A percentile compares a stretch with the other conserved stretches of the same genome.
These are phyloP conservation scores for Sebastes trivittatus DNA, from an alignment of 2,797 vertebrate genomes.

Conservation along the genomic window DNA sequence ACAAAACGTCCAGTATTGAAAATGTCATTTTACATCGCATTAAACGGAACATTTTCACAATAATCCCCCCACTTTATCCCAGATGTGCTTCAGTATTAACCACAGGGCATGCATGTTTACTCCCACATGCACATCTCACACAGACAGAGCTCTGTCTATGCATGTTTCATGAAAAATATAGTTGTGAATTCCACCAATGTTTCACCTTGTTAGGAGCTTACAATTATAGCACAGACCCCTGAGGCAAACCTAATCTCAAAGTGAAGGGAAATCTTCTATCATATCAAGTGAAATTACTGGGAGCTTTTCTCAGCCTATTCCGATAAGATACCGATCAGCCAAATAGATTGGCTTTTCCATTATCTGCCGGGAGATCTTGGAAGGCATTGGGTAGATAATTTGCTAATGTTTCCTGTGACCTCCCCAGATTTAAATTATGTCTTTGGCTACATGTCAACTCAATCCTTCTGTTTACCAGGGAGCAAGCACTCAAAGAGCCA, in stretches of 20 bases:
- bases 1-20: background rate
- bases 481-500: constrained; percentile 72
- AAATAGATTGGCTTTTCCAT: constrained; percentile 85
- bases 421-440: constrained; percentile 84
- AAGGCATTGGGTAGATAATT: constrained; percentile 84
- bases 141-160: constrained; percentile 11
- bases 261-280: constrained; percentile 82
- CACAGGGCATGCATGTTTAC: background rate
- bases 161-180: constrained; percentile 62
- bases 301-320: constrained; percentile 81
- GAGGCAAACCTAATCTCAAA: constrained; percentile 83
- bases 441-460: constrained; percentile 82
- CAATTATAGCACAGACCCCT: constrained; percentile 78
- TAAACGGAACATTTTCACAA: background rate
- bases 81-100: background rate
- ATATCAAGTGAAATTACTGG: constrained; percentile 83
- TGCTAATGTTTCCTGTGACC: constrained; percentile 88
- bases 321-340: constrained; percentile 86
- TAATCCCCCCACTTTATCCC: background rate
- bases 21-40: background rate
- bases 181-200: constrained; percentile 75
- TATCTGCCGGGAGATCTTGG: constrained; percentile 82
- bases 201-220: constrained; percentile 80
- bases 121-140: constrained; percentile 20
- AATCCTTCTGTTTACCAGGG: constrained; percentile 77